Evolutionary conservation across 2,113 vertebrate species (phyloP).

Genomic region (Campylorhamphus procurvoides): DNA sequence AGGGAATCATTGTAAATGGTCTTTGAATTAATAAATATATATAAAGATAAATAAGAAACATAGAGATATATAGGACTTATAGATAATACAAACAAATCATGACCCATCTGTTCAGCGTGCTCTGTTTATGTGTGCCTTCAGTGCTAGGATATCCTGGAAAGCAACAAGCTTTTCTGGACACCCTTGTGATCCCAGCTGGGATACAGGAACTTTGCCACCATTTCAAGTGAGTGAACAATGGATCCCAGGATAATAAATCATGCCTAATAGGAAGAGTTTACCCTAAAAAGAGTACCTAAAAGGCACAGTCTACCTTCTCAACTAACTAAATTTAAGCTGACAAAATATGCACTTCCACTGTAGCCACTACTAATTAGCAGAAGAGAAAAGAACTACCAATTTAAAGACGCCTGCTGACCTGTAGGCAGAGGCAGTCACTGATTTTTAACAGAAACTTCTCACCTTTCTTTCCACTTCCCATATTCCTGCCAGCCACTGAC

Average conservation of each 20-base stretch:
- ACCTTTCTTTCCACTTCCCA: not conserved
- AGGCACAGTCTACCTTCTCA: not conserved
- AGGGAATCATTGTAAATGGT: constrained; percentile 32
- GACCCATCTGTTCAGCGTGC: not conserved
- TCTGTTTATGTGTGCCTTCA: not conserved
- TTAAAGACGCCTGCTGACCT: not conserved
- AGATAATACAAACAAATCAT: not conserved
- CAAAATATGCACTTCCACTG: not conserved
- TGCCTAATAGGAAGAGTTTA: not conserved
- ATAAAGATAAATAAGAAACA: constrained; percentile 38
- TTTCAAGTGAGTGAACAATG: not conserved
- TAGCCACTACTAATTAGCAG: constrained; percentile 12
- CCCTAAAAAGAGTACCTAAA: constrained; percentile 8
- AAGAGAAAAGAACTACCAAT: constrained; percentile 15
- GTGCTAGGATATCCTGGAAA: not conserved
- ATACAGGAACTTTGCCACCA: not conserved
- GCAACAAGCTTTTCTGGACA: not conserved
- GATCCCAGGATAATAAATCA: not conserved
- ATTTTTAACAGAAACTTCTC: not conserved
- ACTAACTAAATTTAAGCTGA: not conserved
- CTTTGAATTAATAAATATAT: constrained; percentile 52
- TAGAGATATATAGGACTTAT: not conserved
- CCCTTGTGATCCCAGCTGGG: not conserved
- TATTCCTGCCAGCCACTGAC: not conserved
- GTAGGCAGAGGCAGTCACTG: not conserved